A percentile compares a stretch with the other conserved stretches of the same genome.
Evolutionary conservation across 2,888 invertebrate species (phyloP).

Genomic region (Plagiodera versicolora): DNA sequence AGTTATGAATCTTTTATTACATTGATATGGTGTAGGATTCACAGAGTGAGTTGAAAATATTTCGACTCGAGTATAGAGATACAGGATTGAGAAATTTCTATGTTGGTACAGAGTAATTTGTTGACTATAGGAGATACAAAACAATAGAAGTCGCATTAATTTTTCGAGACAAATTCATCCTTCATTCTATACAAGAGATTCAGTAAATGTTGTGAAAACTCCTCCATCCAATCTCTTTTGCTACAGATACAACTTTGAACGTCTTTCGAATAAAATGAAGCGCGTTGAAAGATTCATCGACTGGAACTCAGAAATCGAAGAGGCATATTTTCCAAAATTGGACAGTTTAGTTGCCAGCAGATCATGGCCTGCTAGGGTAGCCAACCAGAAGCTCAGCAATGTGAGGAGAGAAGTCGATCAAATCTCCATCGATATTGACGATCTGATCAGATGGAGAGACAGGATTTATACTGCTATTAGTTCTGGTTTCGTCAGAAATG

Average conservation of each 20-base stretch:
- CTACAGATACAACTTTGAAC: slow-evolving; percentile 68
- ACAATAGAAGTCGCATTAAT: no score
- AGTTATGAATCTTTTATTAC: no score
- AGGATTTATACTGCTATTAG: slow-evolving; percentile 73
- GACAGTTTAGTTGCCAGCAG: slow-evolving; percentile 77
- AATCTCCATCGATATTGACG: slow-evolving; percentile 67
- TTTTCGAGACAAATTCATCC: no score
- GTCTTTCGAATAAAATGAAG: slow-evolving; percentile 70
- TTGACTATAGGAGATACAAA: no score
- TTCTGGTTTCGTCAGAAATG: slow-evolving; percentile 61
- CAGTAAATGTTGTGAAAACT: no score
- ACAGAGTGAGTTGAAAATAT: no score
- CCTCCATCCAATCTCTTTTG: no score
- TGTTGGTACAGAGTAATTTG: no score
- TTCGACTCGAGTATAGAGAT: no score
- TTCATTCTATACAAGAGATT: no score
- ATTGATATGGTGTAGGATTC: no score
- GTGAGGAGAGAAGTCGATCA: slow-evolving; percentile 70
- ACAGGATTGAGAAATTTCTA: no score
- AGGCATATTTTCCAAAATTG: slow-evolving; percentile 84
- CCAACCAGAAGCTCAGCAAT: slow-evolving; percentile 61
- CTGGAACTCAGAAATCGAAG: slow-evolving; percentile 70
- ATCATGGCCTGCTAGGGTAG: slow-evolving; percentile 73
- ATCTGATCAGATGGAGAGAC: slow-evolving; percentile 75
- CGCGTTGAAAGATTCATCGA: slow-evolving; percentile 67